Base-by-base conservation (phyloP, 2,888 invertebrate species). In the Acrocyrtus sp. region DNA sequence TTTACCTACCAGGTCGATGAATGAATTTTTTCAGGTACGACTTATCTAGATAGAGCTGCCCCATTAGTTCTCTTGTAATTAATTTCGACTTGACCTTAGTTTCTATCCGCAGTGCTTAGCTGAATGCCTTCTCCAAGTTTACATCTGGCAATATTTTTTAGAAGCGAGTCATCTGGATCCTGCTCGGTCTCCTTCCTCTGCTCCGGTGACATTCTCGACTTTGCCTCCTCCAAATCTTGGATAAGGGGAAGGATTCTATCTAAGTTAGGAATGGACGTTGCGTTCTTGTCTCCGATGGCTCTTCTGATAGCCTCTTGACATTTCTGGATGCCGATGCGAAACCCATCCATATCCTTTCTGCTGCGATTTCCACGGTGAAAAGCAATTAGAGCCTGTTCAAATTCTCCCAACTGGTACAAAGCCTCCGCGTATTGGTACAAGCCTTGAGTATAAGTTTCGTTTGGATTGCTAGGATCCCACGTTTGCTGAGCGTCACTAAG, bases 311-410 rank as follows among this genome's bases (percentile, higher is more conserved):
- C 81, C 68, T 81, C 81, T 48, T 81, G 79, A 41, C 77, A 78
- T 62, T 81, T 81, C 51, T 80, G 79, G 51, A 81, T 60, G 1
- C 77, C 81, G 34, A 80, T 80, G 8, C 79, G 68, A 58, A 81
- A 81, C 17, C 72, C 75, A 48, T 80, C 79, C 72, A 76, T 74
- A 34, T 80, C 77, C 27, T 70, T 76, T n/a, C 81, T 41, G 15
- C 78, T 50, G 6, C 79, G 69, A 47, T 74, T 73, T 17, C 81
- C 81, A 6, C 77, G 74, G 48, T 81, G 81, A 69, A 74, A 81
- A 12, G 81, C 76, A 51, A 81, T 80, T 8, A 81, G 76, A 21
- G 81, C 77, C 41, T 80, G 77, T 62, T 81, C 81, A 74, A 81
- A 81, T 53, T 80, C 77, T 12, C 81, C 81, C 15, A 81, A 72